phyloP scores from a whole-genome alignment of 2,888 invertebrate genomes.

The Abrostola tripartita region DNA sequence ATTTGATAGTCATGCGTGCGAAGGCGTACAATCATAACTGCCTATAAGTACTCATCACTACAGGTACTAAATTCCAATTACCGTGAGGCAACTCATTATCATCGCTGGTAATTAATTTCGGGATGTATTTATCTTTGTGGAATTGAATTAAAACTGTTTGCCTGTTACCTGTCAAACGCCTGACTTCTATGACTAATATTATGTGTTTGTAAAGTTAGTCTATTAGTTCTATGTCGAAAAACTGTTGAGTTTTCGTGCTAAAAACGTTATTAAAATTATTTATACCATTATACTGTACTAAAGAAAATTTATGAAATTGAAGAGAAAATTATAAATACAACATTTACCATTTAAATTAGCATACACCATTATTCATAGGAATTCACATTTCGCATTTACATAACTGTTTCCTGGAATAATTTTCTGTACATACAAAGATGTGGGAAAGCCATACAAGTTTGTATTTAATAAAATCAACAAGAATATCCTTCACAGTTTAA shows the following conservation, averaged over 20 bases:
- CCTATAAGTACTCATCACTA: constrained; percentile 12
- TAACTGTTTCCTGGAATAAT: constrained; percentile 22
- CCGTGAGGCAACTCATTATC: not conserved
- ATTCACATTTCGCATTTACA: constrained; percentile 29
- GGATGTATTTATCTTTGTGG: not conserved
- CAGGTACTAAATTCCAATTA: constrained; percentile 20
- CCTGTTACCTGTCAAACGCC: not conserved
- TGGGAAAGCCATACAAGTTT: constrained; percentile 23
- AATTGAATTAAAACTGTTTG: not conserved
- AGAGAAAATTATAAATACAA: constrained; percentile 25
- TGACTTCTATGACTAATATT: too few relatives aligned
- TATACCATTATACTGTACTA: constrained; percentile 7
- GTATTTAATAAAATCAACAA: constrained; percentile 23
- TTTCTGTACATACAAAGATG: constrained; percentile 24
- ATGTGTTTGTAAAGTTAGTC: too few relatives aligned
- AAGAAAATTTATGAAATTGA: constrained; percentile 16
- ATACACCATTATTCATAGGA: constrained; percentile 24
- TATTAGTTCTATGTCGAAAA: too few relatives aligned
- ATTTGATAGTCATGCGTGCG: constrained; percentile 44
- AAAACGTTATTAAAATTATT: constrained; percentile 11
- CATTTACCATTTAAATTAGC: constrained; percentile 24
- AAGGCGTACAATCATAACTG: constrained; percentile 23
- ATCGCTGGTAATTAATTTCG: constrained; percentile 15
- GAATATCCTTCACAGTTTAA: constrained; percentile 1
- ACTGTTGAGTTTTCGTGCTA: not conserved